Conservation (phyloP, 2,797 vertebrate genomes). For the Coranthus polyacanthus region DNA sequence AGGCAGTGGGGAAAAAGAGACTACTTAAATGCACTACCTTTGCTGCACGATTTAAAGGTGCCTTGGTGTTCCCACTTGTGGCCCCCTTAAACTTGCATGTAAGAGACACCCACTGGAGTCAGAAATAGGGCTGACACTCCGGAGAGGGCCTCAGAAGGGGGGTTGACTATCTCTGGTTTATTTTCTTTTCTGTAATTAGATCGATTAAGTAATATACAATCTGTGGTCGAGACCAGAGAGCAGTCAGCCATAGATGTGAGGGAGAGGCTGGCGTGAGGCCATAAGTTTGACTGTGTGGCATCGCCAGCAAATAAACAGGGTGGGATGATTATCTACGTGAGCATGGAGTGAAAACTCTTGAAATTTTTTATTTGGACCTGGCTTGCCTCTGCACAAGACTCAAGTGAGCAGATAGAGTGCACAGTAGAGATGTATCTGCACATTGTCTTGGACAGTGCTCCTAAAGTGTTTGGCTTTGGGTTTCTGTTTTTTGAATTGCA, state of each 20-base stretch:
- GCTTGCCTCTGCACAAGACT: slow-evolving; percentile 63
- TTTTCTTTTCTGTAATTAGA: slow-evolving; percentile 85
- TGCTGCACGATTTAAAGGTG: slow-evolving; percentile 87
- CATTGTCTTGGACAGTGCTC: slow-evolving; percentile 51
- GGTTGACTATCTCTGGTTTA: slow-evolving; percentile 80
- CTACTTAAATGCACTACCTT: slow-evolving; percentile 81
- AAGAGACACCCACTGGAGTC: slow-evolving; percentile 85
- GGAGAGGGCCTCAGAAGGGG: slow-evolving; percentile 71
- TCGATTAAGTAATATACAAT: slow-evolving; percentile 79
- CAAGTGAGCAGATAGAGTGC: slow-evolving; percentile 38
- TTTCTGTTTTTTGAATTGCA: slow-evolving; percentile 52
- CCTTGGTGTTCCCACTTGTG: slow-evolving; percentile 84
- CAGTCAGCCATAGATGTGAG: slow-evolving; percentile 61
- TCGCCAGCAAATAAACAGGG: slow-evolving; percentile 70
- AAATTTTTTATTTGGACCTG: slow-evolving; percentile 29
- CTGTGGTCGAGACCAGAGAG: slow-evolving; percentile 76
- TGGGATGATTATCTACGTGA: slow-evolving; percentile 61
- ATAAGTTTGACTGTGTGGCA: slow-evolving; percentile 49
- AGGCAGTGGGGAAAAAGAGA: slow-evolving; percentile 56
- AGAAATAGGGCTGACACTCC: slow-evolving; percentile 87
- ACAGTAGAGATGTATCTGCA: slow-evolving; percentile 50
- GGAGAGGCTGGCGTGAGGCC: slow-evolving; percentile 50
- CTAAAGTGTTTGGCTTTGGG: slow-evolving; percentile 43
- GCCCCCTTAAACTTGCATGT: slow-evolving; percentile 86
- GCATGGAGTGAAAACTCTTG: slow-evolving; percentile 57